Base-by-base conservation (phyloP, 1,140 invertebrate species). In the Camponotus floridanus region DNA sequence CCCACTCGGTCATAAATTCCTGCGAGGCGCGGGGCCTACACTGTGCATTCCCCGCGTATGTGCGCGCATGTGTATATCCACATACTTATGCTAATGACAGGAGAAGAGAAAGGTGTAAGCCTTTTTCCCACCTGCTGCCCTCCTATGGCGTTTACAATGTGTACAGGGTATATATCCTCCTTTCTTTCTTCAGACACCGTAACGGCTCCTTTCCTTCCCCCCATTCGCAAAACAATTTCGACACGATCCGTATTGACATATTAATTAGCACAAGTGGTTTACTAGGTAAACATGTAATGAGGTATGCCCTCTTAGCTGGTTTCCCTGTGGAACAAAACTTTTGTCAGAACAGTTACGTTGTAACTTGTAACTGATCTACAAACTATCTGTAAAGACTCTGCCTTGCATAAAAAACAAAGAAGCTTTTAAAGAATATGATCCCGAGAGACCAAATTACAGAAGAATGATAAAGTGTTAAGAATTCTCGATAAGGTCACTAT, bases 31-130 rank as follows among this genome's bases (percentile, higher is more conserved):
- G 74, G 83, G 85, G 83, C 78, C 81, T 39, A 80, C 87, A 64
- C 48, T 73, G 73, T 48, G 73, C 85, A 86, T 88, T 71, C 59
- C 70, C 79, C 84, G 85, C 80, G 85, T 87, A 85, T 87, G 79
- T 57, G 83, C 83, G 86, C 85, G 70, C 48, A 51, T 81, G 85
- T 84, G 73, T 88, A 89, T 91, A 91, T 91, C 92, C 91, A 93
- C 91, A 93, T 94, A 94, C 92, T 94, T 94, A 94, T 94, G 93
- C 91, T 94, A 94, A 94, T 94, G 92, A 93, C 88, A 90, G 86
- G 76, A 90, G 90, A 91, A 90, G 90, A 93, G 91, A 91, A 92
- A 94, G 87, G 92, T 93, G 90, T 91, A 91, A 91, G 91, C 90
- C 92, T 94, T 93, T 93, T 93, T 94, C 92, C 90, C 93, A 94